These are phyloP conservation scores for Chondrosia reniformis DNA, from an alignment of 37 sponge, comb jelly and placozoan species.

Conservation along the genomic window DNA sequence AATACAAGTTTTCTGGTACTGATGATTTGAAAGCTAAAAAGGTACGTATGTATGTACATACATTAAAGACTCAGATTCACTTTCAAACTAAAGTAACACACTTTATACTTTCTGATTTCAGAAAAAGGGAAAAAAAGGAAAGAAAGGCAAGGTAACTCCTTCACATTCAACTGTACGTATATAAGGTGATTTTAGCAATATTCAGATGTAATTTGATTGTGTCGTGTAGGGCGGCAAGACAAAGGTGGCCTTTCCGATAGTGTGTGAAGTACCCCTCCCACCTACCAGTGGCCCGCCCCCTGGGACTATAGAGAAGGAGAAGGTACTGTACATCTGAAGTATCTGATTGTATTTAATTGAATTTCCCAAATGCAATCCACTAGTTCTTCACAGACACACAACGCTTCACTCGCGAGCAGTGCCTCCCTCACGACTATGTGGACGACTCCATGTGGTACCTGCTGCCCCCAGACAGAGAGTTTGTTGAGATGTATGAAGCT, in stretches of 20 bases:
- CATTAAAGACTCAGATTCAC: too few relatives aligned
- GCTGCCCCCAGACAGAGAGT: slow-evolving; percentile 74
- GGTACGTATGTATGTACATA: slow-evolving; percentile 6
- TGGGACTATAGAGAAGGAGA: slow-evolving; percentile 69
- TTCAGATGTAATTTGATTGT: too few relatives aligned
- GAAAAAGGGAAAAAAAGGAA: too few relatives aligned
- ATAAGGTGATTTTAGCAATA: too few relatives aligned
- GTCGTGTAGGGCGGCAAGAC: too few relatives aligned
- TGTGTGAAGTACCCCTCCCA: slow-evolving; percentile 48
- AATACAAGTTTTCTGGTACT: slow-evolving; percentile 59
- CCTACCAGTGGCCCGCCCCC: slow-evolving; percentile 47
- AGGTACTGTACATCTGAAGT: too few relatives aligned
- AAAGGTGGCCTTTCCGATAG: slow-evolving; percentile 77
- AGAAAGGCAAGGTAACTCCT: too few relatives aligned
- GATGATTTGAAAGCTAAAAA: slow-evolving; percentile 71
- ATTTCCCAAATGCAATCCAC: too few relatives aligned
- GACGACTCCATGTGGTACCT: slow-evolving; percentile 98
- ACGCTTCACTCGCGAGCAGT: slow-evolving; percentile 46
- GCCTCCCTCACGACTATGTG: slow-evolving; percentile 32
- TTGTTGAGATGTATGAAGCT: slow-evolving; percentile 84
- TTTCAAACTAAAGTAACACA: too few relatives aligned
- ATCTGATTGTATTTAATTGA: too few relatives aligned
- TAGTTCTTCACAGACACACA: slow-evolving; percentile 67
- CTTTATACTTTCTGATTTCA: too few relatives aligned
- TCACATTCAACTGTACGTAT: too few relatives aligned